A percentile compares a stretch with the other conserved stretches of the same genome.
Conservation (phyloP, 92 coral and sea anemone genomes). For the Isaurus tuberculatus region DNA sequence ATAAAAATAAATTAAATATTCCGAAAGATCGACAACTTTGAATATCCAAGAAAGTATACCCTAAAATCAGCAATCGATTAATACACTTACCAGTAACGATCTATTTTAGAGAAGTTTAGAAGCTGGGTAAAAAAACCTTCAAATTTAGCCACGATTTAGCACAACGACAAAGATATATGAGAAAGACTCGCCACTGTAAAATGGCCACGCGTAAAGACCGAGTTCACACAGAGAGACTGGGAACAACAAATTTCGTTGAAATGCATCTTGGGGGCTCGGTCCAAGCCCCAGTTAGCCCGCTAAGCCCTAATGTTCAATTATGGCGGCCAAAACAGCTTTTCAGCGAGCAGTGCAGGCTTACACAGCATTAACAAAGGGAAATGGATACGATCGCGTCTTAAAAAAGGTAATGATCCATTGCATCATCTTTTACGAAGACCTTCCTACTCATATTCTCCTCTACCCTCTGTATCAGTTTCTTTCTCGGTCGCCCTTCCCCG, state of each 20-base stretch:
- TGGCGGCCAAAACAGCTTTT: conserved; percentile 41
- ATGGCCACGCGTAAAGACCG: conserved; percentile 40
- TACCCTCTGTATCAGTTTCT: too few species aligned
- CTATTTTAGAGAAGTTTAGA: too few species aligned
- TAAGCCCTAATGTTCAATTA: neutral
- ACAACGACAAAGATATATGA: neutral
- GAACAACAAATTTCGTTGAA: neutral
- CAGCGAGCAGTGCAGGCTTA: conserved; percentile 28
- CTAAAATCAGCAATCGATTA: too few species aligned
- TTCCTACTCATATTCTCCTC: too few species aligned
- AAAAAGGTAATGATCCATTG: conserved; percentile 41
- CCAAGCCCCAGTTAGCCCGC: neutral
- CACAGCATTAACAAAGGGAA: conserved; percentile 1
- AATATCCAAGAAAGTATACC: too few species aligned
- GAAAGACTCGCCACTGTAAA: neutral
- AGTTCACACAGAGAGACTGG: neutral
- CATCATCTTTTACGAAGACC: too few species aligned
- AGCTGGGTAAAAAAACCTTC: neutral
- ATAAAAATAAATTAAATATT: too few species aligned
- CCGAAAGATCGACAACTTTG: too few species aligned
- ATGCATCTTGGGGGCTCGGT: neutral
- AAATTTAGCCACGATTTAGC: neutral
- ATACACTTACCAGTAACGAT: too few species aligned
- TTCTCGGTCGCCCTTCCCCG: too few species aligned
- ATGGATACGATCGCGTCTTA: conserved; percentile 37